These are phyloP conservation scores for Dasyurus viverrinus DNA, from an alignment of 2,113 vertebrate species.

Conservation along the genomic window DNA sequence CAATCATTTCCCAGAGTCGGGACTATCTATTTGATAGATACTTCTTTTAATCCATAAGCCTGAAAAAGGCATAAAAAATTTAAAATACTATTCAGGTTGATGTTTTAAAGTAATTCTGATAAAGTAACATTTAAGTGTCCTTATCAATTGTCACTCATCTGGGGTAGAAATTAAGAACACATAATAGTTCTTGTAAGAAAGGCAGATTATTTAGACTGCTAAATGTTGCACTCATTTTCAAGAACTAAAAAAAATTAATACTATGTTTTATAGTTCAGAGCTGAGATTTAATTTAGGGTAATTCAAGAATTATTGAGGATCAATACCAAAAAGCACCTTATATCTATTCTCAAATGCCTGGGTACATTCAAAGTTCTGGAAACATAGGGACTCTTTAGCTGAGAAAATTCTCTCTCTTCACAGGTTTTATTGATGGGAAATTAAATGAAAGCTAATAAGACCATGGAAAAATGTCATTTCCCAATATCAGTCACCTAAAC, in stretches of 20 bases:
- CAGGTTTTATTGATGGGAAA: neutral
- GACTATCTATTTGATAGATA: neutral
- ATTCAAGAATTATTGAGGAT: neutral
- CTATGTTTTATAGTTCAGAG: neutral
- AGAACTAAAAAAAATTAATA: neutral
- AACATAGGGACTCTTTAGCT: neutral
- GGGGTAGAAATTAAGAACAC: neutral
- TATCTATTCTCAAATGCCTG: neutral
- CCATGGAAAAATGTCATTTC: neutral
- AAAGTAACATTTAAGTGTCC: neutral
- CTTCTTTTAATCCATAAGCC: neutral
- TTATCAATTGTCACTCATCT: constrained; percentile 1
- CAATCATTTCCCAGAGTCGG: neutral
- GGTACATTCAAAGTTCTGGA: constrained; percentile 3
- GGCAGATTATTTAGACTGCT: neutral
- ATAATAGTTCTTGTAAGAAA: constrained; percentile 38
- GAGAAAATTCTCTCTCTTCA: neutral
- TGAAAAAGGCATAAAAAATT: neutral
- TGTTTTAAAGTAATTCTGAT: neutral
- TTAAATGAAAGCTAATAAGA: constrained; percentile 17
- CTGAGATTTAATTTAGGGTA: neutral
- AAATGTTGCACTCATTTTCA: constrained; percentile 13
- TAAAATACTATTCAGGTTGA: neutral
- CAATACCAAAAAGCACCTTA: neutral
- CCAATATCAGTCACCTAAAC: neutral